These are phyloP conservation scores for Brenthis ino DNA, from an alignment of 2,888 invertebrate genomes.

Conservation along the genomic window DNA sequence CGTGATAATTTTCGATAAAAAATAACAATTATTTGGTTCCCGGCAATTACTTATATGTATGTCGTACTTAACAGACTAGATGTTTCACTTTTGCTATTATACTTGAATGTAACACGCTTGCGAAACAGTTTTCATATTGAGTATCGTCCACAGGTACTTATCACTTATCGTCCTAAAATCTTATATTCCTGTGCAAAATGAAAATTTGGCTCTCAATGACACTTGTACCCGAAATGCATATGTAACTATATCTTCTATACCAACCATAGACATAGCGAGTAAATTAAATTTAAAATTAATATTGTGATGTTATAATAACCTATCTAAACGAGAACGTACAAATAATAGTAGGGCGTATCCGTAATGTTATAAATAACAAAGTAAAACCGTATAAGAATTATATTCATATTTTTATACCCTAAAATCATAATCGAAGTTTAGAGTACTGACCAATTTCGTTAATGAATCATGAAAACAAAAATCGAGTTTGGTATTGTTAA, in stretches of 20 bases:
- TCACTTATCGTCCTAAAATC: not conserved
- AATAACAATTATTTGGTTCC: not conserved
- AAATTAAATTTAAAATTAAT: constrained; percentile 59
- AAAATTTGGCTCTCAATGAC: constrained; percentile 2
- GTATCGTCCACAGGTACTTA: constrained; percentile 10
- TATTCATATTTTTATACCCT: constrained; percentile 77
- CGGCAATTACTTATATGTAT: constrained; percentile 25
- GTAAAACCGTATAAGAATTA: constrained; percentile 57
- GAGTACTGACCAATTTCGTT: constrained; percentile 65
- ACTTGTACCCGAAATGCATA: constrained; percentile 14
- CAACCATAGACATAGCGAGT: constrained; percentile 57
- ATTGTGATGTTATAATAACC: constrained; percentile 66
- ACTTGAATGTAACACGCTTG: constrained; percentile 13
- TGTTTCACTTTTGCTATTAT: constrained; percentile 18
- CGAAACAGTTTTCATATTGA: constrained; percentile 14
- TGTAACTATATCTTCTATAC: constrained; percentile 41
- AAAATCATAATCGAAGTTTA: constrained; percentile 64
- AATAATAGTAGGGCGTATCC: constrained; percentile 70
- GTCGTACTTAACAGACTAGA: constrained; percentile 29
- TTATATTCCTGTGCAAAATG: not conserved
- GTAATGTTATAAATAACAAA: constrained; percentile 60
- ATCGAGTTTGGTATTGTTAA: constrained; percentile 51
- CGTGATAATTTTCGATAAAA: not conserved
- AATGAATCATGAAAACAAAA: constrained; percentile 45
- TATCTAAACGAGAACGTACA: constrained; percentile 76